A percentile compares a stretch with the other conserved stretches of the same genome.
phyloP scores from a whole-genome alignment of 2,888 invertebrate species.

The Netelia inedita region DNA sequence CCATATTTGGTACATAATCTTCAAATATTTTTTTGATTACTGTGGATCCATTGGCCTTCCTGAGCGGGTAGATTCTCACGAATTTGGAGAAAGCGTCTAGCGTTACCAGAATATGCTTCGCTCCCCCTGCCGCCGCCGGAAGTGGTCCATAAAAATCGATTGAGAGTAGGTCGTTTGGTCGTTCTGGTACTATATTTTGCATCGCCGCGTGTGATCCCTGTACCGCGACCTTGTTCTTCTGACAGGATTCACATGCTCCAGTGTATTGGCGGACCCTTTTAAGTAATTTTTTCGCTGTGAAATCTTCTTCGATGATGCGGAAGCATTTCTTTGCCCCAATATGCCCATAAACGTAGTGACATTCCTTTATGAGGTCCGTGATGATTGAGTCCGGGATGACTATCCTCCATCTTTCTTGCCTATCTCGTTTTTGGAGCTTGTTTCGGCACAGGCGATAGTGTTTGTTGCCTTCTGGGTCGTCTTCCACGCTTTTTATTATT shows the following conservation, averaged over 20 bases:
- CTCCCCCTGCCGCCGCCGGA: background rate
- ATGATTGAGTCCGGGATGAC: background rate
- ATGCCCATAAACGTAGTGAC: constrained; percentile 20
- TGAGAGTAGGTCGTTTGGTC: constrained; percentile 1
- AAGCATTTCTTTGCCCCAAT: constrained; percentile 7
- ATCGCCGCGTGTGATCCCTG: background rate
- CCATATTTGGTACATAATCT: constrained; percentile 42
- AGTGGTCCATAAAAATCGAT: constrained; percentile 23
- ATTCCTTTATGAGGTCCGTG: background rate
- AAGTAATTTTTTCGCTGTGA: background rate
- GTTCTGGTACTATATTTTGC: constrained; percentile 11
- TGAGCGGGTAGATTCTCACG: constrained; percentile 44
- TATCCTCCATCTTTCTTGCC: background rate
- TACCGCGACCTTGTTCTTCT: constrained; percentile 4
- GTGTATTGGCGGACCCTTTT: background rate
- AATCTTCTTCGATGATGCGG: background rate
- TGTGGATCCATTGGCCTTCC: constrained; percentile 39
- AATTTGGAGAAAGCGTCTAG: constrained; percentile 13
- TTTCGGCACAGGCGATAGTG: no score
- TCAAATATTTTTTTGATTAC: constrained; percentile 51
- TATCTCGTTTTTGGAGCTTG: no score
- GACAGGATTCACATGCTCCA: constrained; percentile 7
- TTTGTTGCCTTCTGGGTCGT: no score
- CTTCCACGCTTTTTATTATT: no score
- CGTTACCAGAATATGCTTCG: background rate